Evolutionary conservation across 2,797 vertebrate species (phyloP), one percentile per base, ranked within the genome.

Genomic region (Buceros bicornis): DNA sequence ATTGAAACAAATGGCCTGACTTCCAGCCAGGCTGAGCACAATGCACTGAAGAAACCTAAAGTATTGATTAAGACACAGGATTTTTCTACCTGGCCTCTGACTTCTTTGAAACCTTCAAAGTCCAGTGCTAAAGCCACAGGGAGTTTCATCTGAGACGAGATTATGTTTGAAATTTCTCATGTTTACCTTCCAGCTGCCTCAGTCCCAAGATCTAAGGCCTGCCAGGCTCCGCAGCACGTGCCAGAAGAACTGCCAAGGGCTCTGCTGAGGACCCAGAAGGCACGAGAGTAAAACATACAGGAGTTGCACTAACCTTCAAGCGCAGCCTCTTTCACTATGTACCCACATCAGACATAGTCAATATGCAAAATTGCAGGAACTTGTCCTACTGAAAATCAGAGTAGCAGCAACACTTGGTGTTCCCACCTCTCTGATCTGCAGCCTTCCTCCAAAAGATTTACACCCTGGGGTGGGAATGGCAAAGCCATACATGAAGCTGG

Each of bases 1-100:
- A 95, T 95, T 94, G 92, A 97, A 97, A 95, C 89, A 87, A 97
- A 95, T 26, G 53, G 92, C 71, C 83, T 95, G 96, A 95, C 86
- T 96, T 72, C 29, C 81, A 82, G 91, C 90, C 87, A 14, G 81
- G 62, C 82, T 73, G 83, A 80, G 83, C 82, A 65, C 66, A 73
- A 45, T 1, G 2, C 64, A 66, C 6, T 70, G 56, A 71, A 95
- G 54, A 67, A 95, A 90, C 53, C 67, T 50, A 10, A 86, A 82
- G 48, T 89, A 95, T 53, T 87, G 92, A 91, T 96, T 73, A 87
- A 95, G 89, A 92, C 45, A 31, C 1, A 4, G 65, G 71, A 74
- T 82, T 87, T 93, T 92, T 92, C 67, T 91, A 64, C 64, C 74
- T 82, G 74, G 78, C 90, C 81, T 94, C 57, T 93, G 87, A 87